Base-by-base conservation (phyloP, 2,113 vertebrate species). In the Amblyornis subalaris region DNA sequence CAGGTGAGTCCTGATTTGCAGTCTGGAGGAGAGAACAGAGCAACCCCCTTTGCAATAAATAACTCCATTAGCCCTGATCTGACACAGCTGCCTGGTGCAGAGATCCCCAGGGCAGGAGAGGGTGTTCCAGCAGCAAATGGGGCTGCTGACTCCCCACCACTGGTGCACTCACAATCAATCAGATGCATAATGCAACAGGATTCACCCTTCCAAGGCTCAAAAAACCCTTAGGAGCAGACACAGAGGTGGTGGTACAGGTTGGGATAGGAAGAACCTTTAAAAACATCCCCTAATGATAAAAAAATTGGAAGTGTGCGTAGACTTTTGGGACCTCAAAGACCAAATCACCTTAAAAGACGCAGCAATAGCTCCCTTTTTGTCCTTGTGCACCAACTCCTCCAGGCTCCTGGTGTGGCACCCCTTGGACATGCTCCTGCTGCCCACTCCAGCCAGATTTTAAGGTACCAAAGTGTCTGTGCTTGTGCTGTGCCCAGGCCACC, bases 391-490 rank as follows among this genome's bases (percentile, higher is more conserved):
- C 29, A 17, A 54, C 16, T 47, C 48, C 74, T 71, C 48, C 55
- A 35, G 26, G 40, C 44, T 42, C 36, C 29, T 1, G 3, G 14
- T 12, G 85, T 61, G 62, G 78, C 62, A 62, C 4, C 22, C 35
- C 12, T 48, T 10, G 21, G 54, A 40, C 29, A 23, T 76, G 71
- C 12, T 89, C 54, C 31, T 44, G 57, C 70, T 9, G 4, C 54
- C 29, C 18, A 1, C 3, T 36, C 24, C 2, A 7, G 54, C 5
- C 7, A 12, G 40, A 77, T 29, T 72, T 40, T 44, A 67, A 58
- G 72, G 65, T 93, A 93, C 35, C 13, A 47, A 94, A 92, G 60
- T 71, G 72, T 88, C 88, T 58, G 64, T 90, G 85, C 75, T 95
- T 88, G 82, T 95, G 90, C 92, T 83, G 24, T 67, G 72, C 16